phyloP scores from a whole-genome alignment of 2,797 vertebrate genomes.

The Hippoglossus hippoglossus region DNA sequence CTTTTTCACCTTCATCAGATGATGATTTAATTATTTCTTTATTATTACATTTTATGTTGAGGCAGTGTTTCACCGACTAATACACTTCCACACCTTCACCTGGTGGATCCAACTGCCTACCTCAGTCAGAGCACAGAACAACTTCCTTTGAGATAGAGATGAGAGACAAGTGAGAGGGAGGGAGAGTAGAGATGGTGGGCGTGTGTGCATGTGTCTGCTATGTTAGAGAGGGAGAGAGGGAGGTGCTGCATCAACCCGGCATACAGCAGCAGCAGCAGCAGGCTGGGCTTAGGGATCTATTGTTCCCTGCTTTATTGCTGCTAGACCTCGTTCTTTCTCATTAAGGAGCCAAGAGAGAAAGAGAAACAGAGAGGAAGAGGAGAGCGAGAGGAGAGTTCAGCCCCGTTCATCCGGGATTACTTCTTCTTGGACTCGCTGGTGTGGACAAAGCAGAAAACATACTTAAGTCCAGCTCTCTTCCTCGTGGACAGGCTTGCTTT shows the following conservation, averaged over 20 bases:
- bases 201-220: constrained; percentile 14
- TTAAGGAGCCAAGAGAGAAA: constrained; percentile 47
- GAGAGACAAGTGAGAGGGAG: constrained; percentile 24
- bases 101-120: constrained; percentile 77
- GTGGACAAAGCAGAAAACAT: constrained; percentile 61
- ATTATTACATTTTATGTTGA: not conserved
- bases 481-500: constrained; percentile 50
- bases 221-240: constrained; percentile 31
- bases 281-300: constrained; percentile 85
- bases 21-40: not conserved
- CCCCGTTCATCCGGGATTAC: constrained; percentile 59
- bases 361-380: constrained; percentile 26
- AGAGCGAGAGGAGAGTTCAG: constrained; percentile 27
- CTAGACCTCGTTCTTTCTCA: constrained; percentile 67
- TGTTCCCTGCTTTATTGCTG: constrained; percentile 89
- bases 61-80: constrained; percentile 26
- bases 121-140: constrained; percentile 68
- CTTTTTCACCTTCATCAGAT: not conserved
- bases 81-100: constrained; percentile 69
- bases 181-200: constrained; percentile 33
- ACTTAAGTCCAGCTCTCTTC: constrained; percentile 32
- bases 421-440: constrained; percentile 49
- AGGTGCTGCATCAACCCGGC: constrained; percentile 76
- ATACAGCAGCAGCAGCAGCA: constrained; percentile 72
- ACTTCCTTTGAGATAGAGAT: constrained; percentile 62